Percentiles rank a stretch among this genome's conserved stretches.
Evolutionary conservation across 92 coral and sea anemone genomes (phyloP).

Genomic region (Palythoa caribaeorum): DNA sequence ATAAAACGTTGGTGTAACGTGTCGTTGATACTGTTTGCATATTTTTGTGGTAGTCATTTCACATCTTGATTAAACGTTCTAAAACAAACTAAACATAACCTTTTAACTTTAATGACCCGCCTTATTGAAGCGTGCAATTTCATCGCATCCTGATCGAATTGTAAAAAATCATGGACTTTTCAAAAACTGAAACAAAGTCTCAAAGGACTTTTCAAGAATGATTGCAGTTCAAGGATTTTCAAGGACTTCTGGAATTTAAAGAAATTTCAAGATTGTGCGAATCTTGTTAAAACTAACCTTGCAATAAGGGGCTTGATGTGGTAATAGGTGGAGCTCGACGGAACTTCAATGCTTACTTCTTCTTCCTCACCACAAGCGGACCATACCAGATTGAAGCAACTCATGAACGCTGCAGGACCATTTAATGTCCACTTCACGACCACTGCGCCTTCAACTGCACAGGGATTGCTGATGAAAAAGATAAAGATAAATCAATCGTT

Average conservation of each 20-base stretch:
- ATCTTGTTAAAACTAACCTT: slow-evolving; percentile 38
- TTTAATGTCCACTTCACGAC: slow-evolving; percentile 46
- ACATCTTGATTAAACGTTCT: no score
- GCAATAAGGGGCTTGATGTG: slow-evolving; percentile 52
- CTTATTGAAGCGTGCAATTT: no score
- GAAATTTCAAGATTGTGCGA: neutral
- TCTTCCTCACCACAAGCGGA: slow-evolving; percentile 24
- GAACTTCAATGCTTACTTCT: slow-evolving; percentile 28
- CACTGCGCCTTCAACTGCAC: slow-evolving; percentile 58
- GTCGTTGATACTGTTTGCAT: no score
- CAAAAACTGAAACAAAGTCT: no score
- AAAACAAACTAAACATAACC: no score
- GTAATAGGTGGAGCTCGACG: slow-evolving; percentile 34
- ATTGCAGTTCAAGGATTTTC: neutral
- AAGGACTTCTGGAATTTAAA: neutral
- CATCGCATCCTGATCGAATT: no score
- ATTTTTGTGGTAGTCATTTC: no score
- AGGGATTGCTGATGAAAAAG: slow-evolving; percentile 21
- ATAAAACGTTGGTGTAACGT: no score
- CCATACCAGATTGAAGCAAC: slow-evolving; percentile 64
- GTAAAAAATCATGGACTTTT: no score
- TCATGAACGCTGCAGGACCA: slow-evolving; percentile 32
- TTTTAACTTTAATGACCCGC: no score
- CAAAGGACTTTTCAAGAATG: no score
- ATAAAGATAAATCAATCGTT: neutral